Conservation (phyloP, 35 echinoderm and acorn worm species). For the Hemicentrotus pulcherrimus region DNA sequence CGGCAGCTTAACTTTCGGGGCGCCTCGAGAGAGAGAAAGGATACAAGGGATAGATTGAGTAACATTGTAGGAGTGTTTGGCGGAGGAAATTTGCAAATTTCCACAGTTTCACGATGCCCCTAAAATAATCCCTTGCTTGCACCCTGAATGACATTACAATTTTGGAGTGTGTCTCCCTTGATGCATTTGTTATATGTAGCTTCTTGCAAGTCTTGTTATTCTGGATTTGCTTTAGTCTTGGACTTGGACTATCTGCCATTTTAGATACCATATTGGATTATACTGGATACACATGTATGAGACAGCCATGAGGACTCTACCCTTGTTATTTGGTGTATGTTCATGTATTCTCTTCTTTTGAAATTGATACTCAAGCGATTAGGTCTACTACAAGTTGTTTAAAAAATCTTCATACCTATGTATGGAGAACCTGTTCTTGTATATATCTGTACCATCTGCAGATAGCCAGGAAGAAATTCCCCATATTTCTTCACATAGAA, state of each 20-base stretch:
- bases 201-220: not conserved
- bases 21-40: not conserved
- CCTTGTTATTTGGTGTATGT: conserved; percentile 4
- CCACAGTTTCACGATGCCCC: not conserved
- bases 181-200: not conserved
- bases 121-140: not conserved
- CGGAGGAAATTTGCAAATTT: not conserved
- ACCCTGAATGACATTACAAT: not conserved
- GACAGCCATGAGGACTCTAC: not conserved
- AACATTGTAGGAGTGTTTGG: conserved; percentile 9
- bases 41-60: not conserved
- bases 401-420: too few relatives aligned
- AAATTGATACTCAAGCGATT: too few relatives aligned
- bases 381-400: too few relatives aligned
- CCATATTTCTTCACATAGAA: too few relatives aligned
- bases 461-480: too few relatives aligned
- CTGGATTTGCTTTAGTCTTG: too few relatives aligned
- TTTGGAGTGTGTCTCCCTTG: not conserved
- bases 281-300: not conserved
- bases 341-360: not conserved
- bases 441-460: too few relatives aligned
- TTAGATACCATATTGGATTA: not conserved
- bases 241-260: not conserved
- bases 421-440: too few relatives aligned
- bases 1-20: not conserved